Percentiles rank a stretch among this genome's conserved stretches.
Conservation (phyloP, 2,888 invertebrate species). For the Pollenia griseotomentosa region DNA sequence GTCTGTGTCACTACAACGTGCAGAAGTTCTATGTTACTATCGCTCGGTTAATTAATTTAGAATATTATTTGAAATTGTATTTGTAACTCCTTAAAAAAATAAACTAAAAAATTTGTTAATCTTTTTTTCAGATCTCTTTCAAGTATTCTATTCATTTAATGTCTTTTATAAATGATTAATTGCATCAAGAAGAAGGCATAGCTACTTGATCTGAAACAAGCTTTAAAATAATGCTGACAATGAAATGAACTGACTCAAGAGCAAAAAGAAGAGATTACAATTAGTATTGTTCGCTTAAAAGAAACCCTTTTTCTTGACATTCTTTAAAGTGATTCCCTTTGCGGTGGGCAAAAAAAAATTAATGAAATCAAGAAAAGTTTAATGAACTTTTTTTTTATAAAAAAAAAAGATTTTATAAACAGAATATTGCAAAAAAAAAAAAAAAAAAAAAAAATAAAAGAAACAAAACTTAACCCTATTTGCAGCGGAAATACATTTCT, state of each 20-base stretch:
- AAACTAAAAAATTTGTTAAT: too few relatives aligned
- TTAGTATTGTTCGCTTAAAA: constrained; percentile 20
- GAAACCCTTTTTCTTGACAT: constrained; percentile 34
- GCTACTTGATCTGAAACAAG: constrained; percentile 24
- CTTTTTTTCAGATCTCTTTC: not conserved
- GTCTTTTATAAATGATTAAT: constrained; percentile 12
- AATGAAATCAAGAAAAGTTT: constrained; percentile 68
- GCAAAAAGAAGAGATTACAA: constrained; percentile 60
- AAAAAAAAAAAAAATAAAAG: constrained; percentile 23
- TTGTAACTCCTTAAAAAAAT: too few relatives aligned
- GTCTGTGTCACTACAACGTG: too few relatives aligned
- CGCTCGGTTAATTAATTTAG: too few relatives aligned
- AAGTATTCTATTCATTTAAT: not conserved
- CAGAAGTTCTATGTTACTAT: too few relatives aligned
- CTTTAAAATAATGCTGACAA: constrained; percentile 43
- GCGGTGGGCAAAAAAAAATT: constrained; percentile 22
- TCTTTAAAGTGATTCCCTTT: constrained; percentile 44
- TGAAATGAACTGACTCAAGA: constrained; percentile 15
- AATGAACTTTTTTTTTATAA: constrained; percentile 66
- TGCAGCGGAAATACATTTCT: constrained; percentile 67
- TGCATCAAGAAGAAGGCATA: not conserved
- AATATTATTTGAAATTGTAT: too few relatives aligned
- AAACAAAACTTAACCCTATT: constrained; percentile 68
- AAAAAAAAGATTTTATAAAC: constrained; percentile 26
- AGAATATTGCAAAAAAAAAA: constrained; percentile 34